phyloP scores from a whole-genome alignment of 2,113 vertebrate genomes.

The Sander lucioperca region DNA sequence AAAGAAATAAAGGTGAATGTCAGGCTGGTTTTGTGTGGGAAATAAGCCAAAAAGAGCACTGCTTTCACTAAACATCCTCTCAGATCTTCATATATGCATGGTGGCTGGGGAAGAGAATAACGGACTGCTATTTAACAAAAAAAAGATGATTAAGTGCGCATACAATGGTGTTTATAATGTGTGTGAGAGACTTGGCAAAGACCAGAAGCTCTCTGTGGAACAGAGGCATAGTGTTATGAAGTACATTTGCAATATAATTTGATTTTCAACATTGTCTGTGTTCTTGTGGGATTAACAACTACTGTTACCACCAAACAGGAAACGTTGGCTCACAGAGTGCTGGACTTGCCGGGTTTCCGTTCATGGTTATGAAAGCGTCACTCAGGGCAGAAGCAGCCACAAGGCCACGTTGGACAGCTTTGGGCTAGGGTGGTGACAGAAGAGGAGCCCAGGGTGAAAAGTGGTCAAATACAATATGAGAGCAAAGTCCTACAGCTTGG shows the following conservation, averaged over 20 bases:
- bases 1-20: conserved; percentile 1
- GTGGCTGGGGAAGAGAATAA: conserved; percentile 6
- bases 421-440: conserved; percentile 42
- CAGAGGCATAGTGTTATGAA: conserved; percentile 70
- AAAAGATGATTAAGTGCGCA: conserved; percentile 16
- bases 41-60: conserved; percentile 5
- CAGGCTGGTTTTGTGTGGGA: neutral
- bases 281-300: conserved; percentile 49
- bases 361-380: conserved; percentile 36
- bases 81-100: conserved; percentile 42
- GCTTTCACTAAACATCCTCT: conserved; percentile 7
- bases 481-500: conserved; percentile 59
- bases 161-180: conserved; percentile 38
- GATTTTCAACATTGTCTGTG: conserved; percentile 52
- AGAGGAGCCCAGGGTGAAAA: conserved; percentile 39
- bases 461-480: conserved; percentile 45
- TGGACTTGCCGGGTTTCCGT: conserved; percentile 30
- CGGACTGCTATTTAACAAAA: conserved; percentile 2
- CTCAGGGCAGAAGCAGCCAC: conserved; percentile 42
- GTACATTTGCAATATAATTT: conserved; percentile 54
- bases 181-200: conserved; percentile 41
- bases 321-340: conserved; percentile 39
- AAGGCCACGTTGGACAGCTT: conserved; percentile 60
- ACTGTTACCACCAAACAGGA: conserved; percentile 41
- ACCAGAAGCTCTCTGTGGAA: conserved; percentile 40